Conservation (phyloP, 2,888 invertebrate genomes). For the Pachydiplax longipennis region DNA sequence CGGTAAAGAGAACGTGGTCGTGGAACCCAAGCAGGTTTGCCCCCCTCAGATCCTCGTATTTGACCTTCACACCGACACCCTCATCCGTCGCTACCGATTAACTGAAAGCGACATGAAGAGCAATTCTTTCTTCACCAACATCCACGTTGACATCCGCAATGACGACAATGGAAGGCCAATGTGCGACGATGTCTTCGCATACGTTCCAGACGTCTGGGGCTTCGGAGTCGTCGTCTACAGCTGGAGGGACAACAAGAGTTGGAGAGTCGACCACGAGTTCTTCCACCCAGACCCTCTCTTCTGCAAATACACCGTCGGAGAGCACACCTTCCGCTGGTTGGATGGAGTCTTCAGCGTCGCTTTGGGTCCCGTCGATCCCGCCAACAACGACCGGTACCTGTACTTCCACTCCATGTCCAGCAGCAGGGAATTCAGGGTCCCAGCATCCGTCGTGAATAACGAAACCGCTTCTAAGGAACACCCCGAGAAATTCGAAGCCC, state of each 20-base stretch:
- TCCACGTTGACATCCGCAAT: constrained; percentile 78
- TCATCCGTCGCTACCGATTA: constrained; percentile 64
- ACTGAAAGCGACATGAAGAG: constrained; percentile 60
- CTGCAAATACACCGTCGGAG: constrained; percentile 76
- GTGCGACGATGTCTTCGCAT: constrained; percentile 70
- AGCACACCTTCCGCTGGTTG: constrained; percentile 80
- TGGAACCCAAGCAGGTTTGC: constrained; percentile 59
- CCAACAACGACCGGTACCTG: constrained; percentile 61
- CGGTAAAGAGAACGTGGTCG: constrained; percentile 70
- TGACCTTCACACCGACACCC: constrained; percentile 73
- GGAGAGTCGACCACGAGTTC: constrained; percentile 72
- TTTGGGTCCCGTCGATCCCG: constrained; percentile 67
- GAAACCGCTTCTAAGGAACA: constrained; percentile 65
- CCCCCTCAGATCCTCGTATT: constrained; percentile 74
- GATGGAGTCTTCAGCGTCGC: constrained; percentile 81
- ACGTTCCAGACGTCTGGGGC: constrained; percentile 78
- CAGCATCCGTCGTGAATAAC: constrained; percentile 62
- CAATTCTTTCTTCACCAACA: constrained; percentile 79
- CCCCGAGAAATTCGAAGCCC: constrained; percentile 73
- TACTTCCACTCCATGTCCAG: constrained; percentile 86
- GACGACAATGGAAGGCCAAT: constrained; percentile 65
- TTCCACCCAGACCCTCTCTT: constrained; percentile 78
- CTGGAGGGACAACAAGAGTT: constrained; percentile 73
- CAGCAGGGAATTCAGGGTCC: constrained; percentile 77
- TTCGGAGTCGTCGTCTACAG: constrained; percentile 84